phyloP scores from a whole-genome alignment of 2,888 invertebrate species.

The Mycalesis mineus region DNA sequence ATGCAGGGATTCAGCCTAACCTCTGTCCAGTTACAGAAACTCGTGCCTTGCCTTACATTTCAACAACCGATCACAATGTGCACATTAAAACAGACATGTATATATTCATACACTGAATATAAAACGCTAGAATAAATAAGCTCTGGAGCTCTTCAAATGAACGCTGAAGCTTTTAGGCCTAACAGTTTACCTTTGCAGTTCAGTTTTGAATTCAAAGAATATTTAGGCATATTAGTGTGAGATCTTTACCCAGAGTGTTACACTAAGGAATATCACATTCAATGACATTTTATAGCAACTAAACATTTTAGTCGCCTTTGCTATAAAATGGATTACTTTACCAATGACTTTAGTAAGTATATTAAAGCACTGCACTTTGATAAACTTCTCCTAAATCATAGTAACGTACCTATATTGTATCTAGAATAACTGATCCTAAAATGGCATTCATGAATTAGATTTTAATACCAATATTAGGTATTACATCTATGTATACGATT shows the following conservation, averaged over 20 bases:
- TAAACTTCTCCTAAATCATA: no score
- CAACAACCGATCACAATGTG: slow-evolving; percentile 23
- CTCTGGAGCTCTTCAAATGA: slow-evolving; percentile 55
- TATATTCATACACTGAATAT: slow-evolving; percentile 25
- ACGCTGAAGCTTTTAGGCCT: slow-evolving; percentile 61
- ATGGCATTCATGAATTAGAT: background rate
- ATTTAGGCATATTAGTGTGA: background rate
- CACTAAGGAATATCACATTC: background rate
- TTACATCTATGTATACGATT: no score
- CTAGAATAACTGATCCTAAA: background rate
- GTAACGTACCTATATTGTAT: background rate
- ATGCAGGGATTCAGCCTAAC: background rate
- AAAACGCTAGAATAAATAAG: slow-evolving; percentile 63
- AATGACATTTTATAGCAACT: no score
- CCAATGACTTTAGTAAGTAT: no score
- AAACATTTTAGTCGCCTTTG: no score
- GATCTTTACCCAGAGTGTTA: background rate
- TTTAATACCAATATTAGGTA: no score
- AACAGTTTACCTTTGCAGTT: slow-evolving; percentile 21
- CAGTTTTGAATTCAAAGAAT: background rate
- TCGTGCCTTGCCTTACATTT: background rate
- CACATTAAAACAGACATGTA: slow-evolving; percentile 20
- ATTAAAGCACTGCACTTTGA: no score
- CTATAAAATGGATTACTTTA: no score
- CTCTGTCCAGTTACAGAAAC: slow-evolving; percentile 13